phyloP scores from a whole-genome alignment of 2,888 invertebrate species.

The Melipona bicolor region DNA sequence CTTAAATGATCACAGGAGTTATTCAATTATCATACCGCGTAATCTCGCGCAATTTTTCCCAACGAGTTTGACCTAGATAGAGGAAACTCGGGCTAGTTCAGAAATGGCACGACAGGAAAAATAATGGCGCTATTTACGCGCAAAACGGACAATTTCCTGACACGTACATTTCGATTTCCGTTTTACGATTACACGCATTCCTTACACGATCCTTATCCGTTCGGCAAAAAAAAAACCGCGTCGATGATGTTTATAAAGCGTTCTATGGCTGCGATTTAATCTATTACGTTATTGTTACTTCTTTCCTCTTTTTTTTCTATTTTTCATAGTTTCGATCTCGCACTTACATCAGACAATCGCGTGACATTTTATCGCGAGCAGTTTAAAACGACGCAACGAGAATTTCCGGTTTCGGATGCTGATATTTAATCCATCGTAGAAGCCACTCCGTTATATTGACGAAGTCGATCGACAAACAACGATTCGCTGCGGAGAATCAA shows the following conservation, averaged over 20 bases:
- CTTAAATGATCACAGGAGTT: conserved; percentile 25
- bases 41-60: conserved; percentile 38
- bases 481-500: conserved; percentile 15
- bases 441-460: background rate
- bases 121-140: conserved; percentile 15
- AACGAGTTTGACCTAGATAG: conserved; percentile 44
- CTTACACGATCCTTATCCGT: conserved; percentile 27
- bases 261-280: background rate
- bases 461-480: conserved; percentile 13
- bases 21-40: conserved; percentile 35
- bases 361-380: background rate
- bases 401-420: conserved; percentile 4
- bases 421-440: background rate
- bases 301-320: background rate
- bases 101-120: background rate
- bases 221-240: background rate
- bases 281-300: background rate
- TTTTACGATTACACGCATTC: background rate
- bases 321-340: background rate
- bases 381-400: background rate
- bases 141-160: background rate
- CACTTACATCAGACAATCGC: background rate
- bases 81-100: conserved; percentile 21
- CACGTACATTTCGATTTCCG: conserved; percentile 12
- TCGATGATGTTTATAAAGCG: background rate